phyloP scores from a whole-genome alignment of 64 coral and sea anemone species.

The Dendrophyllia cribrosa region DNA sequence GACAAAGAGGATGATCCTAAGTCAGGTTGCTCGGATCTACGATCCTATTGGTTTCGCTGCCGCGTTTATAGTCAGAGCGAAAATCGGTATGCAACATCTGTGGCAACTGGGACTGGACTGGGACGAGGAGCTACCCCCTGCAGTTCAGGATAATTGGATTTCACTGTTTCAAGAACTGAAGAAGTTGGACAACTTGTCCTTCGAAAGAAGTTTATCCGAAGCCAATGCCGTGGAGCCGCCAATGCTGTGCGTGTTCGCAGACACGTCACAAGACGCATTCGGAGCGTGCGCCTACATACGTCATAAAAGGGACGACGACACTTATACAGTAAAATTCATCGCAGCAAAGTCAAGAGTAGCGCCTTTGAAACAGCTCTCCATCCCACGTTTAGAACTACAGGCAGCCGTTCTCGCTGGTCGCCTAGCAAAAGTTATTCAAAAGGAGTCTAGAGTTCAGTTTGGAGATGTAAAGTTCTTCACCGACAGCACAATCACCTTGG shows the following conservation, averaged over 20 bases:
- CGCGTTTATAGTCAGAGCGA: no score
- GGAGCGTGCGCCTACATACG: no score
- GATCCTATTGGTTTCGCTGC: background rate
- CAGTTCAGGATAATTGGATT: no score
- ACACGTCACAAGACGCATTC: background rate
- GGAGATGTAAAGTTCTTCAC: background rate
- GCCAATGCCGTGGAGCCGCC: no score
- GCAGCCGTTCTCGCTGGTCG: slow-evolving; percentile 26
- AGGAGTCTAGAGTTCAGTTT: slow-evolving; percentile 20
- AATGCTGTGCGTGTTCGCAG: no score
- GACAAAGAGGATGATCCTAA: slow-evolving; percentile 56
- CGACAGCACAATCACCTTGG: background rate
- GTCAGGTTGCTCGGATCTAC: slow-evolving; percentile 12
- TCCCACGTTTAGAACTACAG: slow-evolving; percentile 54
- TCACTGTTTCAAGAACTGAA: no score
- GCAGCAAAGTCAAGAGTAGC: slow-evolving; percentile 68
- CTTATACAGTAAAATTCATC: no score
- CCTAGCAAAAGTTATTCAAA: slow-evolving; percentile 22
- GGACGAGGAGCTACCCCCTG: no score
- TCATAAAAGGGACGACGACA: background rate
- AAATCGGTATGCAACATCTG: no score
- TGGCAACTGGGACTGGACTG: no score
- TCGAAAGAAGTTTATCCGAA: no score
- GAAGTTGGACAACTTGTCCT: no score
- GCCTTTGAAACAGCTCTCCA: slow-evolving; percentile 38